Evolutionary conservation across 2,888 invertebrate species (phyloP).

Genomic region (Scotopteryx bipunctaria): DNA sequence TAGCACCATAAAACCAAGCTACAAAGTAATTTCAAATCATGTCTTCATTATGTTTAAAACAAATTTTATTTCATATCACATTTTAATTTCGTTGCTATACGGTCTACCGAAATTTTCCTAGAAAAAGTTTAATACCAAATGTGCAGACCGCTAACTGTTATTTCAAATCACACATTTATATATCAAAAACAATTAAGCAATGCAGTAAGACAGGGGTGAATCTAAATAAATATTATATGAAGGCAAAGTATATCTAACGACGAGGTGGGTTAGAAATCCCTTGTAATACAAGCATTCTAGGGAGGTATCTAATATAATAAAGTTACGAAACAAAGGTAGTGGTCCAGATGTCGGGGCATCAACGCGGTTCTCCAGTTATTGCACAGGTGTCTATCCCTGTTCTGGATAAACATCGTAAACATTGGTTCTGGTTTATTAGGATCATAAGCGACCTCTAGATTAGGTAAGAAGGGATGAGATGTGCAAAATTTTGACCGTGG

Average conservation of each 20-base stretch:
- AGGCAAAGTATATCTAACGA: constrained; percentile 7
- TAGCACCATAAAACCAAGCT: no score
- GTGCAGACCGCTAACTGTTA: no score
- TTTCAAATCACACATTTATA: no score
- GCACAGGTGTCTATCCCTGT: constrained; percentile 15
- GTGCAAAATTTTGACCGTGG: no score
- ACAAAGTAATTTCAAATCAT: no score
- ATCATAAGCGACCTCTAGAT: constrained; percentile 3
- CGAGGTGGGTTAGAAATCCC: constrained; percentile 9
- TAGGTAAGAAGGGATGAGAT: background rate
- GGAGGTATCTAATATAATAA: constrained; percentile 27
- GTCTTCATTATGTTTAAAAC: no score
- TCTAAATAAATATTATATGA: constrained; percentile 8
- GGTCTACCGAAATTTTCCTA: no score
- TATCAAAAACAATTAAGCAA: no score
- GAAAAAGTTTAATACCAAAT: no score
- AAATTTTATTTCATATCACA: no score
- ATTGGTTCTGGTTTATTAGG: constrained; percentile 11
- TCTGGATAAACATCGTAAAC: constrained; percentile 16
- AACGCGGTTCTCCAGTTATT: constrained; percentile 24
- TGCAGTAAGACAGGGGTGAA: background rate
- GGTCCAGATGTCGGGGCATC: constrained; percentile 25
- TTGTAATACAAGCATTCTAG: constrained; percentile 22
- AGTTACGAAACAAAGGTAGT: constrained; percentile 26
- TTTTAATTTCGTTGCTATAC: no score